A percentile compares a stretch with the other conserved stretches of the same genome.
Conservation (phyloP, 2,113 vertebrate genomes). For the Seriola rivoliana region DNA sequence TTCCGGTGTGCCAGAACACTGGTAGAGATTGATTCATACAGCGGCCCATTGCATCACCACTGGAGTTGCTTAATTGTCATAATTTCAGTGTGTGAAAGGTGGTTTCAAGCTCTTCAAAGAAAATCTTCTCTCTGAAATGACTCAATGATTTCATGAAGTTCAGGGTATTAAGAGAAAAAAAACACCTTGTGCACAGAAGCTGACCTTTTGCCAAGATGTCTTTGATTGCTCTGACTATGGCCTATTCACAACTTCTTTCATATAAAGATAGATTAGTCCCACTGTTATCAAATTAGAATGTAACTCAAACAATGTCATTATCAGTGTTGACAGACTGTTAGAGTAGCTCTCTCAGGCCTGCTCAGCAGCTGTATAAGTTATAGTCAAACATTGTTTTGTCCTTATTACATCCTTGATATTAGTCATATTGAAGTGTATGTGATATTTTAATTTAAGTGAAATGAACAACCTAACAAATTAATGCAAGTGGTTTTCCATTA, state of each 20-base stretch:
- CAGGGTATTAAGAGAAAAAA: background rate
- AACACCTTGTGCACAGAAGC: background rate
- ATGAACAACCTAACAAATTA: background rate
- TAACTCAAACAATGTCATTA: background rate
- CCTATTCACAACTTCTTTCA: background rate
- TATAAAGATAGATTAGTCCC: background rate
- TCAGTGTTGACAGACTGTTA: conserved; percentile 15
- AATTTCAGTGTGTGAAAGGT: too few species aligned
- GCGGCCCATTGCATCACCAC: too few species aligned
- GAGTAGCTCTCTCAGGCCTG: conserved; percentile 1
- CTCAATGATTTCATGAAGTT: too few species aligned
- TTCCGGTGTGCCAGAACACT: too few species aligned
- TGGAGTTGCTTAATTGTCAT: too few species aligned
- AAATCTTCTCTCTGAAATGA: too few species aligned
- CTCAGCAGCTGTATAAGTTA: background rate
- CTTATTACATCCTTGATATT: conserved; percentile 9
- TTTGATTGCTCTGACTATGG: background rate
- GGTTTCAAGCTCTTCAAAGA: too few species aligned
- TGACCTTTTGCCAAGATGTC: background rate
- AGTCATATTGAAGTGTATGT: background rate
- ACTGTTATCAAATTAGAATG: background rate
- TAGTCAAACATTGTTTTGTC: background rate
- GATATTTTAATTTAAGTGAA: background rate
- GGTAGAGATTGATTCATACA: too few species aligned
- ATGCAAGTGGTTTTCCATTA: background rate